Evolutionary conservation across 2,113 vertebrate species (phyloP).

Genomic region (Ptyas mucosa): DNA sequence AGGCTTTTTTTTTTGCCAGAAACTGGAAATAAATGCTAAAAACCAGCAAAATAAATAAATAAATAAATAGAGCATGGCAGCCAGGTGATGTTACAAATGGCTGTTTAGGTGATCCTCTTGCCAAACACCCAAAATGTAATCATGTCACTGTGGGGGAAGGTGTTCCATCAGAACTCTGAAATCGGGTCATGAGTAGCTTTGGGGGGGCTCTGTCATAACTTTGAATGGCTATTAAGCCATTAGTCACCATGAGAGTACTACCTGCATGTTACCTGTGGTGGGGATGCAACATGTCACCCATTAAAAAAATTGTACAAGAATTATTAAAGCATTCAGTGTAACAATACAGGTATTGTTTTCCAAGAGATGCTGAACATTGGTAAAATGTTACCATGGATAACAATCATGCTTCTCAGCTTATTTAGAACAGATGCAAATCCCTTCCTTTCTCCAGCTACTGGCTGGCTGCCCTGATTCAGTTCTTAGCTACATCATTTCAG

Average conservation of each 20-base stretch:
- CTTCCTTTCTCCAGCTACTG: constrained; percentile 21
- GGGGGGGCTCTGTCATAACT: too few species aligned
- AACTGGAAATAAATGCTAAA: not conserved
- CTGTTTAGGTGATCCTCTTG: not conserved
- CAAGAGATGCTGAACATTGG: constrained; percentile 6
- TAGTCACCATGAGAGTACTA: too few species aligned
- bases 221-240: too few species aligned
- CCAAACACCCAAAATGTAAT: too few species aligned
- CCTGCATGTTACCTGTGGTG: not conserved
- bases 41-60: not conserved
- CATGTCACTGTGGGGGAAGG: too few species aligned
- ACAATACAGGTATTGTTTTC: not conserved
- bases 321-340: not conserved
- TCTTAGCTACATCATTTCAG: constrained; percentile 4
- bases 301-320: not conserved
- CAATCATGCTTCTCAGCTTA: not conserved
- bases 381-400: constrained; percentile 10
- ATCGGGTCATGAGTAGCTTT: too few species aligned
- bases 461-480: not conserved
- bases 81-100: not conserved
- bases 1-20: not conserved
- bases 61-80: not conserved
- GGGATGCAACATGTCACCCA: not conserved
- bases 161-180: too few species aligned
- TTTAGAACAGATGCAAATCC: constrained; percentile 23